Percentiles rank a stretch among this genome's conserved stretches.
Evolutionary conservation across 2,888 invertebrate species (phyloP).

Genomic region (Callosobruchus maculatus): DNA sequence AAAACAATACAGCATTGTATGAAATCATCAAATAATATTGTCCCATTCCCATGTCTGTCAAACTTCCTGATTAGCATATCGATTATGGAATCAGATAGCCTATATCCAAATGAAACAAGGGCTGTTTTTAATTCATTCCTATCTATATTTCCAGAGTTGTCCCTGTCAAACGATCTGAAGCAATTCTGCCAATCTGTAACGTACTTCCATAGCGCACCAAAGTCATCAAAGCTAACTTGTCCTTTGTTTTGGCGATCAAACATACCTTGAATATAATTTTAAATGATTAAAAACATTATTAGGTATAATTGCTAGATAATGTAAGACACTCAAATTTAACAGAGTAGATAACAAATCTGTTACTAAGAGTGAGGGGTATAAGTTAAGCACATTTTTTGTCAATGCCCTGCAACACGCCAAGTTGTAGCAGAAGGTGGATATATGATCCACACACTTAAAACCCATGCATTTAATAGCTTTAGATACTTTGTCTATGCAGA

Average conservation of each 20-base stretch:
- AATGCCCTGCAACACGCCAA: too few relatives aligned
- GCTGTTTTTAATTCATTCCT: conserved; percentile 86
- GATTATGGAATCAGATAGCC: conserved; percentile 78
- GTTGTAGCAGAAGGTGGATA: too few relatives aligned
- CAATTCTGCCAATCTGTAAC: conserved; percentile 97
- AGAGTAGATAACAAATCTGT: too few relatives aligned
- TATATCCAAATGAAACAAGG: conserved; percentile 83
- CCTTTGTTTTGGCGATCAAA: conserved; percentile 89
- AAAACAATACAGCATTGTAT: conserved; percentile 93
- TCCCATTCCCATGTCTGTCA: conserved; percentile 86
- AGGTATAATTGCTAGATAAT: too few relatives aligned
- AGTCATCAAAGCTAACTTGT: conserved; percentile 91
- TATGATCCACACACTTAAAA: too few relatives aligned
- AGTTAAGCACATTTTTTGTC: too few relatives aligned
- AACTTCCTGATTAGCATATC: conserved; percentile 85
- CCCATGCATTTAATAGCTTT: too few relatives aligned
- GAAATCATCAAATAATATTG: conserved; percentile 96
- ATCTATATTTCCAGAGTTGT: conserved; percentile 91
- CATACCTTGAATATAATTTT: conserved; percentile 61
- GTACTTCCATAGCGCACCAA: conserved; percentile 95
- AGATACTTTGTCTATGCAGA: too few relatives aligned
- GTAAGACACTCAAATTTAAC: too few relatives aligned
- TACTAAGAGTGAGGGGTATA: too few relatives aligned
- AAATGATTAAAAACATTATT: too few relatives aligned
- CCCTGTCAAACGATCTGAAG: conserved; percentile 90